Base-by-base conservation (phyloP, 2,113 vertebrate species). In the Syngnathus typhle region DNA sequence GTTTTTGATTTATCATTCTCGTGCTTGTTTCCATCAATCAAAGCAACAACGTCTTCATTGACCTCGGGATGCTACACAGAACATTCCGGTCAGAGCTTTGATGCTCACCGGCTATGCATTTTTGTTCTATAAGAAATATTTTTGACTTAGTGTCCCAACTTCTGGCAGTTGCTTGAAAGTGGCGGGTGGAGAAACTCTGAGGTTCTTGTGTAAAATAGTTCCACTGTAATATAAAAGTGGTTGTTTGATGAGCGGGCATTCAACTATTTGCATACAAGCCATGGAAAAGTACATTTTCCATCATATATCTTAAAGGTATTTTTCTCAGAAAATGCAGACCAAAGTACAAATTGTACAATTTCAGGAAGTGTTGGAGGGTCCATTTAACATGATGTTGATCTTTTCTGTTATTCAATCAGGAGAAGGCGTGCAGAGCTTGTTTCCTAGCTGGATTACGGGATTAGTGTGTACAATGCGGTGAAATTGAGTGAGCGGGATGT, bases 401-500 rank as follows among this genome's bases (percentile, higher is more conserved):
- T 37, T 27, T 41, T 62, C 43, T 21, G 1, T 27, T 38, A n/a
- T 38, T 27, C 23, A 23, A 13, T 49, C 36, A 16, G 2, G 16
- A 68, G 43, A 59, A 65, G 21, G 5, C 19, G 19, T 15, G 10
- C 4, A 2, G 0, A 39, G 58, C 11, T 56, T 65, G 7, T 32
- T 54, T 68, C 27, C 39, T 27, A 15, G 46, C 21, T 12, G 27
- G 13, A 55, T 38, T 15, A 18, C 64, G 59, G 36, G 21, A 37
- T 52, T 16, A n/a, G 23, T 1, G 19, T 10, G 23, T 21, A 49
- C 19, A 27, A 39, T 60, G 15, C 32, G 39, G 56, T n/a, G 21
- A 63, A 21, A 58, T 67, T 65, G 64, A 64, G 39, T 67, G 18
- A 68, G 68, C 4, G 19, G 8, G 21, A 7, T 6, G 49, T 55